Percentiles rank a stretch among this genome's conserved stretches.
These are phyloP conservation scores for Punctoribates punctum DNA, from an alignment of 2,888 invertebrate genomes.

Conservation along the genomic window DNA sequence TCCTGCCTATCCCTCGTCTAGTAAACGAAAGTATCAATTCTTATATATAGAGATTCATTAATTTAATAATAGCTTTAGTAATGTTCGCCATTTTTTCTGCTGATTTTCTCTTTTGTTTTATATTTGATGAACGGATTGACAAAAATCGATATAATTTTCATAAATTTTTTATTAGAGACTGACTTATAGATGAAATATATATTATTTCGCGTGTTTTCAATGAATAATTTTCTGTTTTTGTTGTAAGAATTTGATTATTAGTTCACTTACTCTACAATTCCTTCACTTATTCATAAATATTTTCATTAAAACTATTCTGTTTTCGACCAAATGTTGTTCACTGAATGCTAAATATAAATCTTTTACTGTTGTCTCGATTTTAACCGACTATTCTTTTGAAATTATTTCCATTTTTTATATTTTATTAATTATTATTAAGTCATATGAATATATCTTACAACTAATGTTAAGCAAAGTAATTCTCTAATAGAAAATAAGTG, in stretches of 20 bases:
- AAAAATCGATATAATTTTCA: background rate
- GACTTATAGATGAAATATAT: background rate
- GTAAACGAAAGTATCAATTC: background rate
- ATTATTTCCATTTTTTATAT: too few species aligned
- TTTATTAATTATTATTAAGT: too few species aligned
- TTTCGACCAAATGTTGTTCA: too few species aligned
- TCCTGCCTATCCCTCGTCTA: background rate
- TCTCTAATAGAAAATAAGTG: background rate
- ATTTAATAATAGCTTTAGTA: background rate
- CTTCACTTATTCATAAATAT: too few species aligned
- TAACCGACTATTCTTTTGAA: too few species aligned
- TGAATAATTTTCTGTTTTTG: background rate
- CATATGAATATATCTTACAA: too few species aligned
- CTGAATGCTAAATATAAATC: too few species aligned
- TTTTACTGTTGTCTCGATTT: too few species aligned
- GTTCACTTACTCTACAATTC: too few species aligned
- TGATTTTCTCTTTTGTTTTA: background rate
- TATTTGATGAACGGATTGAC: background rate
- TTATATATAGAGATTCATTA: background rate
- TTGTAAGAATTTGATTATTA: too few species aligned
- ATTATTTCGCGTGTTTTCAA: slow-evolving; percentile 2
- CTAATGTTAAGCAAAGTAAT: too few species aligned
- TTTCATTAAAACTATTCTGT: too few species aligned
- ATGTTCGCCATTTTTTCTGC: background rate
- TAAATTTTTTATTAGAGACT: background rate